Base-by-base conservation (phyloP, 2,888 invertebrate genomes). In the Plagodis pulveraria region DNA sequence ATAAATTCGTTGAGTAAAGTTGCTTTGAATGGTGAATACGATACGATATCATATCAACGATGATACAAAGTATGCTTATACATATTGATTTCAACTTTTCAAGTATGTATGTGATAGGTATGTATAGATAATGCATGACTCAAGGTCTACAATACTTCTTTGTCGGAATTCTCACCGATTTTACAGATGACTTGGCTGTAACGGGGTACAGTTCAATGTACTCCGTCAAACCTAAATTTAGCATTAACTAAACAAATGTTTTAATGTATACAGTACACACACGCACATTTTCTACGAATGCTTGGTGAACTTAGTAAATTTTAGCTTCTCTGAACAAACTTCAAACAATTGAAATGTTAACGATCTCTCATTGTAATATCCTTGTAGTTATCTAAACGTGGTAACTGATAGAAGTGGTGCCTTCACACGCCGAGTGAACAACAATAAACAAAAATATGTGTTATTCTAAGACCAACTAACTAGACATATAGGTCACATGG, bases 191-290 rank as follows among this genome's bases (percentile, higher is more conserved):
- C 72, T 72, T 66, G 70, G 69, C 74, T 73, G 72, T 67, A 22
- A 22, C 22, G 22, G 22, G 69, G 74, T 74, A 73, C 71, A 76
- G 73, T 76, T 75, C 73, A 76, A 70, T 69, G 77, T 74, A 78
- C 80, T 78, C 80, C 5, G 77, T 80, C 74, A 76, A 77, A 77
- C 80, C 72, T 81, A 80, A 79, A 80, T 80, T 79, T 81, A 80
- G 79, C 73, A 69, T 66, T 73, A 72, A 71, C 70, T 70, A 70
- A 70, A 74, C 71, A 68, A 71, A 59, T 48, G 50, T 54, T 66
- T 76, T 76, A 69, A 67, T 73, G 69, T 46, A 46, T 46, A 45
- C 56, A 35, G 50, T 46, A 46, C 50, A 45, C 56, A 35, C 56
- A 36, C 41, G 49, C 56, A 46, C 10, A 36, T 40, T 47, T 48